Percentiles rank a stretch among this genome's conserved stretches.
Evolutionary conservation across 2,113 vertebrate genomes (phyloP).

Genomic region (Pyxicephalus adspersus): DNA sequence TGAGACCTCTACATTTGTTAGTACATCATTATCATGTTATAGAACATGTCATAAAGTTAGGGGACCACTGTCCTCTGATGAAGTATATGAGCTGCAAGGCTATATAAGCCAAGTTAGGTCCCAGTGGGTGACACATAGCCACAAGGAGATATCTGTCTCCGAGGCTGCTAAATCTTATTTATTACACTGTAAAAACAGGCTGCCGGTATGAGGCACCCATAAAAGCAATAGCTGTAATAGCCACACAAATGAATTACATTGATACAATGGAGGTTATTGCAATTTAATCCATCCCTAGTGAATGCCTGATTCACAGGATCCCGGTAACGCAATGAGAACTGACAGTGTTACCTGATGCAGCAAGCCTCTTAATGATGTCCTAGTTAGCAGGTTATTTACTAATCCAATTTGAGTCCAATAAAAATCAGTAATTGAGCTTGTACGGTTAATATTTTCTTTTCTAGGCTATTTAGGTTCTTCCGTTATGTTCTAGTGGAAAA

Average conservation of each 20-base stretch:
- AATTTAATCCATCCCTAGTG: background rate
- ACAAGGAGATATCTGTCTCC: background rate
- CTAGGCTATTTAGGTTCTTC: background rate
- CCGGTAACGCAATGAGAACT: no score
- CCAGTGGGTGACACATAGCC: background rate
- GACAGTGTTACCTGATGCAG: no score
- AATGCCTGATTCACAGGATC: background rate
- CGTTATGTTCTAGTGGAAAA: background rate
- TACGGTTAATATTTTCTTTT: background rate
- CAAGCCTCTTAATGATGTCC: background rate
- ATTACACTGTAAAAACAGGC: constrained; percentile 12
- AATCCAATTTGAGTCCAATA: constrained; percentile 7
- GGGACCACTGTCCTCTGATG: background rate
- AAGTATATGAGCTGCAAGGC: background rate
- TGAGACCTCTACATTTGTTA: no score
- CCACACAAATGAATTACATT: background rate
- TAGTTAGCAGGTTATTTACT: constrained; percentile 21
- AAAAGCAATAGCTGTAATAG: background rate
- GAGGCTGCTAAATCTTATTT: constrained; percentile 16
- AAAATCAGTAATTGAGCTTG: constrained; percentile 8
- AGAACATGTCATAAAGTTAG: no score
- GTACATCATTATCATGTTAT: no score
- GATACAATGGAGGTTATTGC: background rate
- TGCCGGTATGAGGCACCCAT: background rate
- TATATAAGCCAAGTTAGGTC: background rate